Evolutionary conservation across 2,797 vertebrate species (phyloP).

Genomic region (Sebastes goodei): DNA sequence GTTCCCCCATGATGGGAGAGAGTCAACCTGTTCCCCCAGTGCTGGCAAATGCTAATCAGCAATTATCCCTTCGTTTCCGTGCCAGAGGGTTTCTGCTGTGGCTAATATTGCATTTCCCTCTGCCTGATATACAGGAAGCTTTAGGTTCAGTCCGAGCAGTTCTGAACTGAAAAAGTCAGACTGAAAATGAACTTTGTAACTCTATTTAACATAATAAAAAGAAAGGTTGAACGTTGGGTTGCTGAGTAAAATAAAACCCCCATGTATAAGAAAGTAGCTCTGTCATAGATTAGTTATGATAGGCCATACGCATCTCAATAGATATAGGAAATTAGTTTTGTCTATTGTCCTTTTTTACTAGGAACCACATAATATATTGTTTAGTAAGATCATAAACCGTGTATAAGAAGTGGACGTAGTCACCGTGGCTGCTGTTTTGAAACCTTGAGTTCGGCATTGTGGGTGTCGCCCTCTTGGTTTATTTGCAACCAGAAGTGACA

Average conservation of each 20-base stretch:
- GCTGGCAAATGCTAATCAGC: conserved; percentile 75
- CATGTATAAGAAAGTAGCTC: not conserved
- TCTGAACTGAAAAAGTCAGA: not conserved
- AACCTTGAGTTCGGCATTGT: too few species aligned
- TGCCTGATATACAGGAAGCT: conserved; percentile 32
- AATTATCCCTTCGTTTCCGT: conserved; percentile 71
- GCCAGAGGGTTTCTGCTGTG: conserved; percentile 41
- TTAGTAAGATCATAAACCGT: not conserved
- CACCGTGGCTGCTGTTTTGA: too few species aligned
- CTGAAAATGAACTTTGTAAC: not conserved
- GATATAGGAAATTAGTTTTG: not conserved
- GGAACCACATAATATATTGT: not conserved
- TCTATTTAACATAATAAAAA: not conserved
- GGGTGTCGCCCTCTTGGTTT: too few species aligned
- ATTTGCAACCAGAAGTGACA: too few species aligned
- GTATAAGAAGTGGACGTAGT: too few species aligned
- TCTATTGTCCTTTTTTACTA: not conserved
- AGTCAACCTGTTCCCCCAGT: conserved; percentile 68
- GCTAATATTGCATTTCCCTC: conserved; percentile 50
- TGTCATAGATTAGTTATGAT: not conserved
- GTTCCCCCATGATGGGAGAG: conserved; percentile 55
- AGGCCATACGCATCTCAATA: not conserved
- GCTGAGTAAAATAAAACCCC: not conserved
- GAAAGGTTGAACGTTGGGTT: not conserved
- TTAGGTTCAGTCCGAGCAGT: conserved; percentile 10